phyloP scores from a whole-genome alignment of 2,113 vertebrate species.

The Anolis sagrei region DNA sequence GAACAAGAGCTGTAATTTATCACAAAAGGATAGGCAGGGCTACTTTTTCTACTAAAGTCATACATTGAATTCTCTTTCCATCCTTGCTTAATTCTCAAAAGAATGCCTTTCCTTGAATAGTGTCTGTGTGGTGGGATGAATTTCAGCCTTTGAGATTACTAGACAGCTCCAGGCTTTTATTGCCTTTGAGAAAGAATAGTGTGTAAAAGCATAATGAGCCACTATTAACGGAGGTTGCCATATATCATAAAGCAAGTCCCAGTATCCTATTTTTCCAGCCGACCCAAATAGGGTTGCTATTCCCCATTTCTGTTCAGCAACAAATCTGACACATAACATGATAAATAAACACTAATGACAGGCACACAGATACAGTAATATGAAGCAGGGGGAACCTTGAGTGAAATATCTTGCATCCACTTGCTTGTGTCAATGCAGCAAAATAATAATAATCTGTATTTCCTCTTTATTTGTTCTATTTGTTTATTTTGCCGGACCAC shows the following conservation, averaged over 20 bases:
- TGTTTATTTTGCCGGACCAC: slow-evolving; percentile 84
- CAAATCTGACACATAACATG: neutral
- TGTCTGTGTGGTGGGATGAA: neutral
- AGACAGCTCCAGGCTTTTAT: slow-evolving; percentile 59
- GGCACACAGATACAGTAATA: slow-evolving; percentile 14
- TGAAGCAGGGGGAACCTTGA: slow-evolving; percentile 53
- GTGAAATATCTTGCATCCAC: slow-evolving; percentile 59
- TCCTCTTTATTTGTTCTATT: slow-evolving; percentile 78
- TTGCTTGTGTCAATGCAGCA: slow-evolving; percentile 62
- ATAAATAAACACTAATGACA: slow-evolving; percentile 27
- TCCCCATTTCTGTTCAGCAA: neutral
- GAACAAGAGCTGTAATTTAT: neutral
- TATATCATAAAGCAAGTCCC: slow-evolving; percentile 39
- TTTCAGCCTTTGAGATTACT: slow-evolving; percentile 64
- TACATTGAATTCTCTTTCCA: neutral
- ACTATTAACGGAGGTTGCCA: slow-evolving; percentile 35
- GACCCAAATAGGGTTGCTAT: slow-evolving; percentile 55
- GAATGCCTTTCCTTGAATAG: neutral
- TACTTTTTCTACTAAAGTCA: neutral
- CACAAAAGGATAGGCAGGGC: rapidly evolving
- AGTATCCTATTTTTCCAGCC: slow-evolving; percentile 37
- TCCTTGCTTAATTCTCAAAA: neutral
- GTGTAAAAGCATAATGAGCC: slow-evolving; percentile 62
- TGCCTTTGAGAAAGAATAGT: slow-evolving; percentile 36
- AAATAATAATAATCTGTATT: slow-evolving; percentile 65